Evolutionary conservation across 2,888 invertebrate species (phyloP), one percentile per base, ranked within the genome.

Genomic region (Eupithecia subumbrata): DNA sequence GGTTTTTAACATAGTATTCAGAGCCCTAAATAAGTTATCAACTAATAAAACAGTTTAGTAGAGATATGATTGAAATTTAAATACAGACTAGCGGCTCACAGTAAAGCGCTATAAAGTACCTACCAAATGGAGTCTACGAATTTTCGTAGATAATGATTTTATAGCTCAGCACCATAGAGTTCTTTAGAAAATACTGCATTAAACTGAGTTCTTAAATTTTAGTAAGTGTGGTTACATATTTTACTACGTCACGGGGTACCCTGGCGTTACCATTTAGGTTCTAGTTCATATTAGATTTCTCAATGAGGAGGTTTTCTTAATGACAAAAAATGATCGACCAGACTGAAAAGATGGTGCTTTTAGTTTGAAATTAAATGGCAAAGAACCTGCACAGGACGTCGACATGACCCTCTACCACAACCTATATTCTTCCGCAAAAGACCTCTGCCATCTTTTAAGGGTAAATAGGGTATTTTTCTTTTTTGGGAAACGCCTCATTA

Each of bases 1-100:
- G 56, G 43, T 67, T 74, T 71, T 64, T 30, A 30, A 72, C 70
- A 71, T 67, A 68, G 70, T 75, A 37, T 40, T 18, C 52, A 16
- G 40, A 74, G 68, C 72, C 75, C 72, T 64, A 69, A 72, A 72
- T 72, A 63, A 70, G 66, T 72, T 72, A 77, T 74, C 74, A 74
- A 18, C 34, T 75, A 68, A 71, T 77, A 70, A 74, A 73, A 73
- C 12, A 63, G 45, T 73, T 45, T 43, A 68, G 25, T 60, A 12
- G 22, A 37, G 34, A 37, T 37, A 37, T 37, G 66, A 37, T 64
- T 63, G 30, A 25, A 68, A 75, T 25, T 18, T 25, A 30, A 40
- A 56, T 60, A 67, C 25, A 70, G 45, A n/a, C 60, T n/a, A n/a
- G 12, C 9, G 18, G 11, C n/a, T 18, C 52, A 9, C 52, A 56